Conservation (phyloP, 2,888 invertebrate species). For the Oxystoma pomonae region DNA sequence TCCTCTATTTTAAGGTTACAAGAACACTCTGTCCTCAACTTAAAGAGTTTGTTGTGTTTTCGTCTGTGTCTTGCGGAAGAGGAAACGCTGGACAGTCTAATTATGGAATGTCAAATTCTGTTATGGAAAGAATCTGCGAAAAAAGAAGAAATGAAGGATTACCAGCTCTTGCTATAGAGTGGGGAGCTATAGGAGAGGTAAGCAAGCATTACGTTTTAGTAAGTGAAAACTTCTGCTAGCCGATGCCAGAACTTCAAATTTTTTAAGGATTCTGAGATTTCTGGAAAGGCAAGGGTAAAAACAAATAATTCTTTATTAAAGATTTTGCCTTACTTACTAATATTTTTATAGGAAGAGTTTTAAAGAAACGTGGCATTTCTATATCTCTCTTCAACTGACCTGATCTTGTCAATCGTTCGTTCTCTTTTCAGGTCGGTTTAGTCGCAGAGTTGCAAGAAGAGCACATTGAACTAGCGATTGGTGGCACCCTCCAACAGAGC, state of each 20-base stretch:
- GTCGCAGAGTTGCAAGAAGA: slow-evolving; percentile 57
- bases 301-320: too few species aligned
- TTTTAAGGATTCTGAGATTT: too few species aligned
- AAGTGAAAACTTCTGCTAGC: neutral
- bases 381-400: neutral
- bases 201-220: slow-evolving; percentile 47
- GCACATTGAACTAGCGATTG: slow-evolving; percentile 46
- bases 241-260: too few species aligned
- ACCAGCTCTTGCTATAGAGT: slow-evolving; percentile 82
- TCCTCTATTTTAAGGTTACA: slow-evolving; percentile 4
- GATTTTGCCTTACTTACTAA: too few species aligned
- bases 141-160: slow-evolving; percentile 62
- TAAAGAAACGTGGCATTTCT: too few species aligned
- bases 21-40: slow-evolving; percentile 14
- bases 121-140: slow-evolving; percentile 87
- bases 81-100: slow-evolving; percentile 91
- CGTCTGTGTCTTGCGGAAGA: slow-evolving; percentile 86
- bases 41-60: slow-evolving; percentile 84
- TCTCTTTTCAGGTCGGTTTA: slow-evolving; percentile 53
- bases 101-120: slow-evolving; percentile 86
- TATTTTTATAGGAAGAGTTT: too few species aligned
- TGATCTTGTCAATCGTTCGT: neutral
- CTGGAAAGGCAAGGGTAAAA: too few species aligned
- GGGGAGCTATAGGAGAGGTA: slow-evolving; percentile 91
- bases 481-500: slow-evolving; percentile 65